These are phyloP conservation scores for Apostichopus parvimensis DNA, from an alignment of 35 echinoderm and acorn worm species.

Conservation along the genomic window DNA sequence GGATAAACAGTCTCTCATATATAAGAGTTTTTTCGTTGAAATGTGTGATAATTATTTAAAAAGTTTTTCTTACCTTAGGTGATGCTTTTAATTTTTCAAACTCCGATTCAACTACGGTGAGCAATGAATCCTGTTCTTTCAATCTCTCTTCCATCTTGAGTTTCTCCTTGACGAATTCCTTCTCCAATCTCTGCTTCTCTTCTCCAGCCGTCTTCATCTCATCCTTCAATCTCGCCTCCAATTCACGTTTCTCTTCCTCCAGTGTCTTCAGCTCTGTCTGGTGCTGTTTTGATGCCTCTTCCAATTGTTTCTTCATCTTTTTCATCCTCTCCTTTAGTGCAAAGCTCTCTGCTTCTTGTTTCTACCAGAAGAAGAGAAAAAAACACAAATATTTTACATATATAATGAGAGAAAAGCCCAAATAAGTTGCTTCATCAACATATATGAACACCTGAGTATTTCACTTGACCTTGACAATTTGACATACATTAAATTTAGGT, in stretches of 20 bases:
- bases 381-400: no score
- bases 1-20: no score
- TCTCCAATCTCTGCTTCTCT: slow-evolving; percentile 10
- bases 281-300: slow-evolving; percentile 47
- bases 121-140: slow-evolving; percentile 44
- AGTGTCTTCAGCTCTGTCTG: slow-evolving; percentile 31
- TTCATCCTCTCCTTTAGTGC: slow-evolving; percentile 49
- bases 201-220: background rate
- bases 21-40: no score
- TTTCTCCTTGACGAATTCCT: slow-evolving; percentile 25
- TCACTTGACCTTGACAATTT: no score
- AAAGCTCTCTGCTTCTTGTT: slow-evolving; percentile 50
- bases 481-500: no score
- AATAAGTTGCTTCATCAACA: no score
- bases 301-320: slow-evolving; percentile 62
- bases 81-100: slow-evolving; percentile 78
- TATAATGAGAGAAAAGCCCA: no score
- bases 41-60: background rate
- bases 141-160: slow-evolving; percentile 47
- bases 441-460: no score
- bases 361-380: slow-evolving; percentile 21
- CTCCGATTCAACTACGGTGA: slow-evolving; percentile 64
- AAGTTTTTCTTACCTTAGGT: slow-evolving; percentile 69
- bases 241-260: background rate
- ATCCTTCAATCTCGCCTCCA: slow-evolving; percentile 33